Conservation (phyloP, 2,888 invertebrate genomes). For the Ornithoptera alexandrae region DNA sequence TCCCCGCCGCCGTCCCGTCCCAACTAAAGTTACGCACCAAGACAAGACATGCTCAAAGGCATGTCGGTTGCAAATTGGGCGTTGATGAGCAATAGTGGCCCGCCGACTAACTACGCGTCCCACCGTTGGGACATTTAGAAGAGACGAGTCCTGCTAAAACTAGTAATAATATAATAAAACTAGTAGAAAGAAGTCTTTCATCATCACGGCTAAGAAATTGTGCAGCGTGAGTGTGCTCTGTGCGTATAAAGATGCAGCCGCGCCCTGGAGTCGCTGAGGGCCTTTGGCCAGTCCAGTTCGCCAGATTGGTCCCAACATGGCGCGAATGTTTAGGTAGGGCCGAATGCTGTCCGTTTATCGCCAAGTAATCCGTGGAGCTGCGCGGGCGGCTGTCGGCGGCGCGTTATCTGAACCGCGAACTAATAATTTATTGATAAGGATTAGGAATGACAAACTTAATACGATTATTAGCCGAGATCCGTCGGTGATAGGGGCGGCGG, state of each 20-base stretch:
- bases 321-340: neutral
- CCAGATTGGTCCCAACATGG: neutral
- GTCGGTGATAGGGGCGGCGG: too few species aligned
- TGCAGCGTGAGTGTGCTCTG: too few species aligned
- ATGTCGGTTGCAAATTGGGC: too few species aligned
- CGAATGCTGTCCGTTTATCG: neutral
- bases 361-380: constrained; percentile 10
- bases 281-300: neutral
- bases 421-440: constrained; percentile 12
- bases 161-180: too few species aligned
- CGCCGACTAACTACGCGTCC: neutral
- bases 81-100: neutral
- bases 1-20: neutral
- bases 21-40: neutral
- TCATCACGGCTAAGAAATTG: too few species aligned
- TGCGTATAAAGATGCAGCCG: too few species aligned
- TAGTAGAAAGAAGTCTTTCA: too few species aligned
- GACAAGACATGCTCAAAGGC: neutral
- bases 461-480: constrained; percentile 3
- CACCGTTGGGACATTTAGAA: neutral
- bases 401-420: neutral
- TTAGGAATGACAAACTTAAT: constrained; percentile 1
- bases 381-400: neutral
- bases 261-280: neutral
- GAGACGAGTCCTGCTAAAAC: too few species aligned